phyloP scores from a whole-genome alignment of 2,113 vertebrate species.

The Callionymus lyra region DNA sequence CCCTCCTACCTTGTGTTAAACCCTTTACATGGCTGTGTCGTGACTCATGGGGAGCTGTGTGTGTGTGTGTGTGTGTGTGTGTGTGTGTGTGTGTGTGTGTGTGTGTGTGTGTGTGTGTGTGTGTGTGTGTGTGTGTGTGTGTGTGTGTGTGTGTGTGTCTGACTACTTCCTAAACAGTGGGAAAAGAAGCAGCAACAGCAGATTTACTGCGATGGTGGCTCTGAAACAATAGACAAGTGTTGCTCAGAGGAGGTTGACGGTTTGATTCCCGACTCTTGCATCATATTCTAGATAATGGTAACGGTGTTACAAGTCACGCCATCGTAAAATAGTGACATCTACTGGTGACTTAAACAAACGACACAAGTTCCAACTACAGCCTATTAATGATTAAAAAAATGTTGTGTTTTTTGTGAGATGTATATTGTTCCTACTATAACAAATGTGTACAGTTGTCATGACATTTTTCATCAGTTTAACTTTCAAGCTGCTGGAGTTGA shows the following conservation, averaged over 20 bases:
- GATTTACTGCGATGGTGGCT: not conserved
- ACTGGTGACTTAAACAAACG: too few species aligned
- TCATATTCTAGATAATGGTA: conserved; percentile 6
- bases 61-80: conserved; percentile 5
- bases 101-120: conserved; percentile 3
- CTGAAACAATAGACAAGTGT: conserved; percentile 12
- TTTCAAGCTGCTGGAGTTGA: too few species aligned
- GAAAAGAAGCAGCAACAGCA: conserved; percentile 8
- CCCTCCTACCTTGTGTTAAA: conserved; percentile 60
- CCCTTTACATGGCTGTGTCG: conserved; percentile 51
- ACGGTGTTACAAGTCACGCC: too few species aligned
- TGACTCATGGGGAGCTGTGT: conserved; percentile 49
- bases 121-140: conserved; percentile 5
- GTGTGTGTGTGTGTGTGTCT: conserved; percentile 7
- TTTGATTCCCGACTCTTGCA: conserved; percentile 23
- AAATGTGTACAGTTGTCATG: too few species aligned
- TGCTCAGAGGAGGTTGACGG: conserved; percentile 12
- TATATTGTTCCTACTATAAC: too few species aligned
- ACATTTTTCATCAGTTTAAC: too few species aligned
- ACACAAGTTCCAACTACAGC: too few species aligned
- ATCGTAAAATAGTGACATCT: too few species aligned
- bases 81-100: conserved; percentile 4
- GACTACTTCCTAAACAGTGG: conserved; percentile 6
- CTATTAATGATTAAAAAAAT: too few species aligned
- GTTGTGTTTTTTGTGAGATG: too few species aligned